These are phyloP conservation scores for Mustelus asterias DNA, from an alignment of 2,113 vertebrate genomes.

Conservation along the genomic window DNA sequence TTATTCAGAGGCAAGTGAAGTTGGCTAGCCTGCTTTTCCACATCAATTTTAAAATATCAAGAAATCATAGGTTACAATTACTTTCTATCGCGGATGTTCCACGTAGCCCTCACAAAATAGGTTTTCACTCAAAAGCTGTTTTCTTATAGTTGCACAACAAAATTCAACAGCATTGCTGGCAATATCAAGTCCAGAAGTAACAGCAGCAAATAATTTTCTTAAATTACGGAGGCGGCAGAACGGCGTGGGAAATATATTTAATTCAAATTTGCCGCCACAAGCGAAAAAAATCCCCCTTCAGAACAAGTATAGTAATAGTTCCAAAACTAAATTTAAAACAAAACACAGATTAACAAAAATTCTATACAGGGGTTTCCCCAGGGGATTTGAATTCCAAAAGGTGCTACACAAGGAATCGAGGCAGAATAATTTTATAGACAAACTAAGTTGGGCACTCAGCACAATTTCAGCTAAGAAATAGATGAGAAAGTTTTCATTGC, in stretches of 20 bases:
- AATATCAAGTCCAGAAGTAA: not conserved
- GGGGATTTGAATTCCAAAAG: not conserved
- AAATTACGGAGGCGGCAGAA: not conserved
- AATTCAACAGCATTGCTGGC: not conserved
- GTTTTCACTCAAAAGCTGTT: not conserved
- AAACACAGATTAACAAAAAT: not conserved
- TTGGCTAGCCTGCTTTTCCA: not conserved
- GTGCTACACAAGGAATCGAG: not conserved
- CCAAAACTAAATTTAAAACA: constrained; percentile 1
- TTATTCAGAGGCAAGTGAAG: not conserved
- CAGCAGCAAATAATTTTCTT: not conserved
- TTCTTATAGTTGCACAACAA: not conserved
- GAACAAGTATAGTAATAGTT: not conserved
- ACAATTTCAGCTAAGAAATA: not conserved
- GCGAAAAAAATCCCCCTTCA: not conserved
- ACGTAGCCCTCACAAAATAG: not conserved
- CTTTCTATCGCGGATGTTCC: not conserved
- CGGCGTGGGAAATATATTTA: not conserved
- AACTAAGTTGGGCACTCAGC: not conserved
- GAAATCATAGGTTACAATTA: not conserved
- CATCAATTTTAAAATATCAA: not conserved
- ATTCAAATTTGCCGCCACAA: not conserved
- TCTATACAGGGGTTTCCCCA: not conserved
- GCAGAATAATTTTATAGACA: not conserved
- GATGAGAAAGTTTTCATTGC: not conserved